phyloP scores from a whole-genome alignment of 2,888 invertebrate species.

The Drosophila recens region DNA sequence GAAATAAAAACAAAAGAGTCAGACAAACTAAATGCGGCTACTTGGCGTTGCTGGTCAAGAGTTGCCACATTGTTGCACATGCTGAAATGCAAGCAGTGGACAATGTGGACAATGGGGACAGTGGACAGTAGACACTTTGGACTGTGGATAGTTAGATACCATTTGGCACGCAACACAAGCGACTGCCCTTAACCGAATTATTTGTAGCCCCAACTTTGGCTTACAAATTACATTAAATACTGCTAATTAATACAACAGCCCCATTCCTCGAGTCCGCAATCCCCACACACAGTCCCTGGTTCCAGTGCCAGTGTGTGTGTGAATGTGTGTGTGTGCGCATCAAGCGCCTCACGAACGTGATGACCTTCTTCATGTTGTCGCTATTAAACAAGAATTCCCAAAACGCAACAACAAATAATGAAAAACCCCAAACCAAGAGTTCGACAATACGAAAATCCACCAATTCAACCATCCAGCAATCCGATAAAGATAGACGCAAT shows the following conservation, averaged over 20 bases:
- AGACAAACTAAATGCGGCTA: slow-evolving; percentile 12
- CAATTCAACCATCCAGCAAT: slow-evolving; percentile 7
- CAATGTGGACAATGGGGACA: slow-evolving; percentile 4
- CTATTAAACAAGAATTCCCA: slow-evolving; percentile 79
- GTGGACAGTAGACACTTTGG: slow-evolving; percentile 4
- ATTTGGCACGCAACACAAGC: slow-evolving; percentile 50
- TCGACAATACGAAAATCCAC: background rate
- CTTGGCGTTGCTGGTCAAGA: slow-evolving; percentile 40
- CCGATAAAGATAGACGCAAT: slow-evolving; percentile 51
- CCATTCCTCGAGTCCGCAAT: background rate
- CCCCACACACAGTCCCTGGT: background rate
- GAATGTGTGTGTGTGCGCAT: slow-evolving; percentile 30
- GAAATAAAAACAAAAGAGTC: slow-evolving; percentile 52
- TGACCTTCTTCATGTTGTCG: slow-evolving; percentile 69
- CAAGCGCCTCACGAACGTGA: slow-evolving; percentile 71
- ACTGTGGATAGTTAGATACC: slow-evolving; percentile 24
- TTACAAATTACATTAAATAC: slow-evolving; percentile 64
- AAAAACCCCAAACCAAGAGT: slow-evolving; percentile 22
- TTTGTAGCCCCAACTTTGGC: slow-evolving; percentile 38
- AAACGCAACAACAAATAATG: slow-evolving; percentile 27
- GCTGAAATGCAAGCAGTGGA: slow-evolving; percentile 52
- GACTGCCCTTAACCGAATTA: slow-evolving; percentile 80
- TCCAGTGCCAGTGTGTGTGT: too few relatives aligned
- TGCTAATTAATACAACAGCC: slow-evolving; percentile 65
- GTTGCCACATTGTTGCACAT: slow-evolving; percentile 76